Evolutionary conservation across 2,113 vertebrate genomes (phyloP).

Genomic region (Epinephelus lanceolatus): DNA sequence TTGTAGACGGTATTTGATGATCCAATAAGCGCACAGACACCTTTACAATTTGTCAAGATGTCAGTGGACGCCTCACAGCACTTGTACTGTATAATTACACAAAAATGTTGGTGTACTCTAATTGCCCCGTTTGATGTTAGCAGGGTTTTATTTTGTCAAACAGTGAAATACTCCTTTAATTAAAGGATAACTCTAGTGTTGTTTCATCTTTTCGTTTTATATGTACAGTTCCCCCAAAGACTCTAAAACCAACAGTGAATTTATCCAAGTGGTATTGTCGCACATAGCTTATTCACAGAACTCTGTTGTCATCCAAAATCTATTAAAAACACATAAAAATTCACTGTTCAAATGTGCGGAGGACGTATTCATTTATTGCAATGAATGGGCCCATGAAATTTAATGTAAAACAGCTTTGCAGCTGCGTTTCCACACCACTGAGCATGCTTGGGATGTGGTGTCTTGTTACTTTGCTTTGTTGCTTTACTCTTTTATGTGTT

Average conservation of each 20-base stretch:
- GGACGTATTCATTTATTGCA: not conserved
- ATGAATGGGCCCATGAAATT: not conserved
- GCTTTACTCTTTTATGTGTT: slow-evolving; percentile 5
- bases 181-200: not conserved
- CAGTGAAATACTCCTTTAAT: not conserved
- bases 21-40: not conserved
- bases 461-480: slow-evolving; percentile 11
- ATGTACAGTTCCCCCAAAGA: not conserved
- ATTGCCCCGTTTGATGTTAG: not conserved
- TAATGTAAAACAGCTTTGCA: not conserved
- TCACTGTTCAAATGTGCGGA: not conserved
- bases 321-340: not conserved
- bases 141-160: not conserved
- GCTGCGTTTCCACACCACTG: not conserved
- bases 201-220: not conserved
- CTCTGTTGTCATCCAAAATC: not conserved
- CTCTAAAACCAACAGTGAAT: not conserved
- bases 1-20: not conserved
- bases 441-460: slow-evolving; percentile 1
- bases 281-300: not conserved
- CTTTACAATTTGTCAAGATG: slow-evolving; percentile 8
- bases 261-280: not conserved
- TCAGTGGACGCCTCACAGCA: not conserved
- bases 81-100: not conserved
- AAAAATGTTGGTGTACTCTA: not conserved